A percentile compares a stretch with the other conserved stretches of the same genome.
Conservation (phyloP, 2,113 vertebrate species). For the Hemicordylus capensis region DNA sequence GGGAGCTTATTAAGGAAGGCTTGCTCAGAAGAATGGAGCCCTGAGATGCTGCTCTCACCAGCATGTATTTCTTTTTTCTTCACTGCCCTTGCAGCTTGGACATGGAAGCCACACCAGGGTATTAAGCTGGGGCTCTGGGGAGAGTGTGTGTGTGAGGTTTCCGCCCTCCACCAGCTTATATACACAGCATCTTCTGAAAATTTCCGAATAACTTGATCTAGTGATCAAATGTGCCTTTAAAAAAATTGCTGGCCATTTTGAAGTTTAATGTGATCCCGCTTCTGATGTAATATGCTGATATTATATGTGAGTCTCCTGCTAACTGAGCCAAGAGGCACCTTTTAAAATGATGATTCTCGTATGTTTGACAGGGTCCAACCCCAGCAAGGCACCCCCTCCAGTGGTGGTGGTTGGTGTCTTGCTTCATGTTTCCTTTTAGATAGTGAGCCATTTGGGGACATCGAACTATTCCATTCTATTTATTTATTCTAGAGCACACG, state of each 20-base stretch:
- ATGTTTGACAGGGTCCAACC: no score
- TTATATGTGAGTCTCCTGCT: no score
- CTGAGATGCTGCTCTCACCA: neutral
- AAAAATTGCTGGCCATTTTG: neutral
- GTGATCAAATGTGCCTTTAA: neutral
- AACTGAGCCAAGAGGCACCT: no score
- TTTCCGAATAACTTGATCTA: neutral
- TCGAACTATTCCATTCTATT: no score
- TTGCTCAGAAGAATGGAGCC: neutral
- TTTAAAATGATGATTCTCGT: no score
- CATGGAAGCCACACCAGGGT: neutral
- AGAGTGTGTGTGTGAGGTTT: neutral
- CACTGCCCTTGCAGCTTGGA: neutral
- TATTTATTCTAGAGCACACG: no score
- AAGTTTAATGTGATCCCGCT: neutral
- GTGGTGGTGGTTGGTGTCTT: no score
- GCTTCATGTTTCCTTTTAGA: no score
- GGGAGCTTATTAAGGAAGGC: neutral
- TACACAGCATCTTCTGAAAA: neutral
- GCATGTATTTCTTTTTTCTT: neutral
- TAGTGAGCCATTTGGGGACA: no score
- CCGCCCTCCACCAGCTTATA: neutral
- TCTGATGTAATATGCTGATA: neutral
- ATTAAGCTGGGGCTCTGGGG: neutral
- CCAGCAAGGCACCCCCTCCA: no score